Percentiles rank a stretch among this genome's conserved stretches.
Conservation (phyloP, 2,797 vertebrate genomes). For the Hemitrygon akajei region DNA sequence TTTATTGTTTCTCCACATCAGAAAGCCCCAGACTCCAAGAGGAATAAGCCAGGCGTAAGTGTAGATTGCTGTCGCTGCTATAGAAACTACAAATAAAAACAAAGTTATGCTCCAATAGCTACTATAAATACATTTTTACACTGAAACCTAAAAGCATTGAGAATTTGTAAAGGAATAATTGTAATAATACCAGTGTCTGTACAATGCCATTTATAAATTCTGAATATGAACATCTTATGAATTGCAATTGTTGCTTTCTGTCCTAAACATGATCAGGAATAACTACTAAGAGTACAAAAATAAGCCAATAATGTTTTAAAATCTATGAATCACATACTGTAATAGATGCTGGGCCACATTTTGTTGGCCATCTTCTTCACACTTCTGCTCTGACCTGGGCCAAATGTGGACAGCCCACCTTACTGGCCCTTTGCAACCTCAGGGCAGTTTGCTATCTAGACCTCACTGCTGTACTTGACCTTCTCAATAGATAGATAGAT, state of each 20-base stretch:
- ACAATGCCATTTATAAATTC: background rate
- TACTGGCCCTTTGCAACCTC: no score
- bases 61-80: conserved; percentile 87
- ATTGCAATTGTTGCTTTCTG: background rate
- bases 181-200: background rate
- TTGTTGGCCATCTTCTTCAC: no score
- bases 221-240: background rate
- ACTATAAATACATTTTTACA: background rate
- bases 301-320: background rate
- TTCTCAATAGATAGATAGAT: no score
- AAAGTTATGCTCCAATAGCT: background rate
- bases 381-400: no score
- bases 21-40: conserved; percentile 85
- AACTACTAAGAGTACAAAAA: background rate
- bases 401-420: no score
- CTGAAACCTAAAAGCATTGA: background rate
- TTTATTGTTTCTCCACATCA: conserved; percentile 88
- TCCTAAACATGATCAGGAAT: background rate
- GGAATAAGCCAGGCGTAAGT: conserved; percentile 89
- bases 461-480: no score
- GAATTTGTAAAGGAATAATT: background rate
- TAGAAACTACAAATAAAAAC: conserved; percentile 67
- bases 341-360: background rate
- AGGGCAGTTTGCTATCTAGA: no score
- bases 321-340: background rate